Evolutionary conservation across 2,113 vertebrate species (phyloP), one percentile per base, ranked within the genome.

Genomic region (Notiomystis cincta): DNA sequence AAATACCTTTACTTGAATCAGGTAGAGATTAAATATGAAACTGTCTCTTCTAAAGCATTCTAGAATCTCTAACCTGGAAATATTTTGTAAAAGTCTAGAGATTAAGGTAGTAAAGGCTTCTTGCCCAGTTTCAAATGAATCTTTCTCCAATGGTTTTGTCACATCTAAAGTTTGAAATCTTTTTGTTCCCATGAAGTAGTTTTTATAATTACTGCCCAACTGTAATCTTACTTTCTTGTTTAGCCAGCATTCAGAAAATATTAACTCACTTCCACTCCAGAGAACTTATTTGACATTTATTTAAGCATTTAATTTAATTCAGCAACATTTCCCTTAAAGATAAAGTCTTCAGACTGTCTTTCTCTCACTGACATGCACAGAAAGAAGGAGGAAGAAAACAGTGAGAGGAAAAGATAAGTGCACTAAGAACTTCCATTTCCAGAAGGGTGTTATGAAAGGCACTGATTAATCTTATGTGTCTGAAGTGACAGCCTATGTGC

Each of bases 221-320:
- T 19, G 0, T 58, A 92, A 81, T 94, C 45, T 86, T 65, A 64
- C 54, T 82, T 92, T 91, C 54, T 76, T 91, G 58, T 77, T 87
- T 87, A 91, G 45, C 50, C 90, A 91, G 56, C 8, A 67, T 92
- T 95, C 82, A 81, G 50, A 94, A 96, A 88, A 86, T 44, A 67
- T 82, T 79, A 94, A 90, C 66, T 96, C 58, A 56, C 35, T 96
- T 91, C 78, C 76, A 94, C 64, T 88, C 72, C 44, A 60, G 27
- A 91, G 47, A 94, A 93, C 22, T 90, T 93, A 70, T 47, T 73
- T 93, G 62, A 92, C 88, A 85, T 93, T 94, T 96, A 94, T 86
- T 94, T 94, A 91, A 95, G 78, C 48, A 95, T 71, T 77, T 85
- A 67, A 95, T 95, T 88, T 95, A 94, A 90, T 93, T 96, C 71